Conservation (phyloP, 2,888 invertebrate genomes). For the Teleiodes luculella region DNA sequence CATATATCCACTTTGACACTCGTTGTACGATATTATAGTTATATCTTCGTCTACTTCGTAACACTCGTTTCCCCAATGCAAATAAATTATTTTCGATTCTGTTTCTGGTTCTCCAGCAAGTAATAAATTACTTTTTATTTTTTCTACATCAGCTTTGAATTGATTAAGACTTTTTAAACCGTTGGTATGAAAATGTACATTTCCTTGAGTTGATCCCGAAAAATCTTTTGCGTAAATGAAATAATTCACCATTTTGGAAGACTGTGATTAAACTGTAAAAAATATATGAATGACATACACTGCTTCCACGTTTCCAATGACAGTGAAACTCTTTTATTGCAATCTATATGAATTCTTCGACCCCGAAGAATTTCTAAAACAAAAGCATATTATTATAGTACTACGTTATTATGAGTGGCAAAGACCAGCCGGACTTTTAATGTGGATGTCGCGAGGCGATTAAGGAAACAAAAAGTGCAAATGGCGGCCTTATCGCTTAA, state of each 20-base stretch:
- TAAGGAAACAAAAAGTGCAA: no score
- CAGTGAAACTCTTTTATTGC: no score
- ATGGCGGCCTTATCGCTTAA: no score
- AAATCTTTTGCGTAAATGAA: neutral
- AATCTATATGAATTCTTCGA: no score
- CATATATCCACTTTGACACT: neutral
- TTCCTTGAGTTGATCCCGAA: neutral
- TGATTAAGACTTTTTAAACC: neutral
- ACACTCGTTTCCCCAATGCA: neutral
- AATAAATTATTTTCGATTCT: neutral
- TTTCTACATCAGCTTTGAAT: neutral
- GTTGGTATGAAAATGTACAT: neutral
- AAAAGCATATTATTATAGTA: no score
- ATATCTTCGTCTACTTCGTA: neutral
- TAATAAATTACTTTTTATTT: neutral
- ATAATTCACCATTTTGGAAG: neutral
- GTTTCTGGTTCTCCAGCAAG: neutral
- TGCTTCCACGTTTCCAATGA: no score
- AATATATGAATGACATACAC: no score
- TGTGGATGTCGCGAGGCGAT: no score
- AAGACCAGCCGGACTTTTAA: no score
- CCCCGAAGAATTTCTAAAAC: no score
- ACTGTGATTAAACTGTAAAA: no score
- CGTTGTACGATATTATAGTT: neutral
- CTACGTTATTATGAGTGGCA: no score